These are phyloP conservation scores for Eidolon dupreanum DNA, from an alignment of 2,797 vertebrate species.

Conservation along the genomic window DNA sequence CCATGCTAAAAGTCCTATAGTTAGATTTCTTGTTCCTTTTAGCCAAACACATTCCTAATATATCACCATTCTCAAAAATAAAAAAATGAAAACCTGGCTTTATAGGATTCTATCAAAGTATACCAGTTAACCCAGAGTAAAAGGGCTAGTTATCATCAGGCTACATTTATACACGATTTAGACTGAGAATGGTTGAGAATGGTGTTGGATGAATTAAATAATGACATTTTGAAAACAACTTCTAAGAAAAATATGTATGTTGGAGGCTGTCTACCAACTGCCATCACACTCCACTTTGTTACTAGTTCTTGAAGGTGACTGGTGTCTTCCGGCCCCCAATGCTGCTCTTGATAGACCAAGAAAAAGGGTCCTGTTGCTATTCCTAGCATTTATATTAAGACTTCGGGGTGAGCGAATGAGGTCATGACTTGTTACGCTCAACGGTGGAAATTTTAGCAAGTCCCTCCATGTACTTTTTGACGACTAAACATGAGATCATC, in stretches of 20 bases:
- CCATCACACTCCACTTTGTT: background rate
- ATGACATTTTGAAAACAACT: background rate
- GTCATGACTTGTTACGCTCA: conserved; percentile 30
- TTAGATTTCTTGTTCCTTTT: background rate
- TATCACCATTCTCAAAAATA: background rate
- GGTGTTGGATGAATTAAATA: background rate
- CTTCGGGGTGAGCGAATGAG: conserved; percentile 28
- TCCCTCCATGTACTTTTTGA: conserved; percentile 4
- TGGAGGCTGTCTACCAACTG: background rate
- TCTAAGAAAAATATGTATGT: background rate
- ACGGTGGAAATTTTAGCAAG: conserved; percentile 52
- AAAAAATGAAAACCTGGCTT: background rate
- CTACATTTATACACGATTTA: background rate
- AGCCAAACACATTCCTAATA: conserved; percentile 34
- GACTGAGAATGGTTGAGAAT: background rate
- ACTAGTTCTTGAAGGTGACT: background rate
- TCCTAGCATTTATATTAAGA: background rate
- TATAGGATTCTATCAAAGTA: background rate
- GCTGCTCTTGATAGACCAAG: background rate
- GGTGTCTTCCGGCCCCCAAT: background rate
- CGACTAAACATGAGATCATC: conserved; percentile 8
- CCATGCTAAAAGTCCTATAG: background rate
- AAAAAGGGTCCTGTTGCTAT: conserved; percentile 28
- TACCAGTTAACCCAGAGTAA: background rate
- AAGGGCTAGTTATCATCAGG: background rate